phyloP scores from a whole-genome alignment of 2,888 invertebrate genomes.

The Lasioglossum marginatum region DNA sequence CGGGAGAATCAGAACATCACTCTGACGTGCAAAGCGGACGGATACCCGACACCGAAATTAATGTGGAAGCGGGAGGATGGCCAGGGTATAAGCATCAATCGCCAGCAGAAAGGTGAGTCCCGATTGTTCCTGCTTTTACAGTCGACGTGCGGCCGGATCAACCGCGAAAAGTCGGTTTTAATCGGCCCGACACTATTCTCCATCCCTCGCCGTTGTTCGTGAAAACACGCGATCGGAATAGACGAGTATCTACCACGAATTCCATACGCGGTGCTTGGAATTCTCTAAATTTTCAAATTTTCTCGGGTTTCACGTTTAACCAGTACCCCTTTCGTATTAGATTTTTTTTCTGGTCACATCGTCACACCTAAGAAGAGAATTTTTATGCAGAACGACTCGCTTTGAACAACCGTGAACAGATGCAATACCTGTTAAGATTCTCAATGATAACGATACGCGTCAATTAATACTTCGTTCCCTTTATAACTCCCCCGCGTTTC shows the following conservation, averaged over 20 bases:
- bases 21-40: constrained; percentile 95
- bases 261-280: too few species aligned
- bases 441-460: not conserved
- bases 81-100: constrained; percentile 93
- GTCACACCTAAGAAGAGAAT: too few species aligned
- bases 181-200: not conserved
- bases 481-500: not conserved
- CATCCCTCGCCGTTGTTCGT: not conserved
- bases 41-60: constrained; percentile 95
- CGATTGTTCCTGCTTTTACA: not conserved
- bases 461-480: not conserved
- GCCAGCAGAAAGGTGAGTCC: constrained; percentile 92
- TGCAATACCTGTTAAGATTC: not conserved
- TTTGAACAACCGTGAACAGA: not conserved
- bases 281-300: not conserved
- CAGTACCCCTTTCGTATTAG: not conserved
- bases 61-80: constrained; percentile 97
- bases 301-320: not conserved
- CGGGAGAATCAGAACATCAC: constrained; percentile 97
- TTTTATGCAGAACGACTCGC: too few species aligned
- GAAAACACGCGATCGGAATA: not conserved
- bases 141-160: not conserved
- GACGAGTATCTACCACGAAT: not conserved
- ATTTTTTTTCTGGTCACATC: too few species aligned
- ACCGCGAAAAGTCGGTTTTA: not conserved